phyloP scores from a whole-genome alignment of 2,113 vertebrate species.

The Lepisosteus oculatus region DNA sequence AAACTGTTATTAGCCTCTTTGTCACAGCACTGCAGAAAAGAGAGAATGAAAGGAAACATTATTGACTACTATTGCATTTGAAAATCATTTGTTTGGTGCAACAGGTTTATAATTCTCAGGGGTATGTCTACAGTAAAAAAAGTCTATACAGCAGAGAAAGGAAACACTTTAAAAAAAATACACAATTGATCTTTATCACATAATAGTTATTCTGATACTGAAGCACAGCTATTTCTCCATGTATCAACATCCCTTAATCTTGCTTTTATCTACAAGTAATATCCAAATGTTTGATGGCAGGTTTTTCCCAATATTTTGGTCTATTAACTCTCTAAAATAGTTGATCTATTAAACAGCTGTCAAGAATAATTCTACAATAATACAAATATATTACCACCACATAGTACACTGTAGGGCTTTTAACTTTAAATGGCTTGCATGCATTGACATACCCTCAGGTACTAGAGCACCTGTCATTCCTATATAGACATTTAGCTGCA shows the following conservation, averaged over 20 bases:
- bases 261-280: too few species aligned
- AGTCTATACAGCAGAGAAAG: too few species aligned
- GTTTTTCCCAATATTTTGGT: conserved; percentile 15
- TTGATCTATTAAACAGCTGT: conserved; percentile 28
- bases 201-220: too few species aligned
- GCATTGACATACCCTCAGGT: conserved; percentile 14
- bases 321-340: conserved; percentile 20
- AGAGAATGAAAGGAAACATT: conserved; percentile 13
- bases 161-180: too few species aligned
- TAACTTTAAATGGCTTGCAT: conserved; percentile 22
- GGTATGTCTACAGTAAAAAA: too few species aligned
- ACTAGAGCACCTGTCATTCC: conserved; percentile 23
- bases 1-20: conserved; percentile 22
- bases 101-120: too few species aligned
- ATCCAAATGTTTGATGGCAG: not conserved
- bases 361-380: conserved; percentile 24
- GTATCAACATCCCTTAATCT: too few species aligned
- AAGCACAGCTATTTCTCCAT: too few species aligned
- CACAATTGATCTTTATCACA: too few species aligned
- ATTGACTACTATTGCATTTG: conserved; percentile 25
- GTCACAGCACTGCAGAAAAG: not conserved
- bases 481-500: not conserved
- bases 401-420: not conserved
- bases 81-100: conserved; percentile 2
- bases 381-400: conserved; percentile 19